phyloP scores from a whole-genome alignment of 1,140 invertebrate genomes.

The Cyclargus thomasi region DNA sequence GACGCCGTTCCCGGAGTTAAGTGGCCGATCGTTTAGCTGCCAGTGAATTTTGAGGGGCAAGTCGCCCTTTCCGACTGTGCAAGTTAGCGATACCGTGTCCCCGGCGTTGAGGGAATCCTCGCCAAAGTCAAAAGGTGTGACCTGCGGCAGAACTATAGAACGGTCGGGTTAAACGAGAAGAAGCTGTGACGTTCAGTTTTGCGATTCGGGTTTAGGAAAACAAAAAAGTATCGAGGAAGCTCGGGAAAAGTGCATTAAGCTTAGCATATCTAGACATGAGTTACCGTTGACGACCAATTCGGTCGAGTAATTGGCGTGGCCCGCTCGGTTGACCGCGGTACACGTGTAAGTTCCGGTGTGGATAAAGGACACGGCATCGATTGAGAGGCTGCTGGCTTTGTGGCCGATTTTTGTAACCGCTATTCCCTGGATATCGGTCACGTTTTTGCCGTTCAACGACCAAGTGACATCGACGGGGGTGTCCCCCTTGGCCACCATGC shows the following conservation, averaged over 20 bases:
- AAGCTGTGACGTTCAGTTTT: not conserved
- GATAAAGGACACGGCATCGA: constrained; percentile 80
- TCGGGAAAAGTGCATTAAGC: not conserved
- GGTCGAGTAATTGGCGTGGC: constrained; percentile 78
- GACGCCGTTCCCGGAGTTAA: constrained; percentile 61
- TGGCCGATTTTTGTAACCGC: constrained; percentile 75
- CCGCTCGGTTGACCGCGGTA: constrained; percentile 79
- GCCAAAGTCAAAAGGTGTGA: constrained; percentile 81
- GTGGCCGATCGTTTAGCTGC: constrained; percentile 77
- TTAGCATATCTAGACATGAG: constrained; percentile 14
- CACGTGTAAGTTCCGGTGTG: constrained; percentile 86
- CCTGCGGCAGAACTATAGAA: constrained; percentile 78
- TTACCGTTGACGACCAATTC: constrained; percentile 80
- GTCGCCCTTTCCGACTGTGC: constrained; percentile 83
- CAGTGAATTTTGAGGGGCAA: constrained; percentile 81
- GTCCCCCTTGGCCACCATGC: constrained; percentile 85
- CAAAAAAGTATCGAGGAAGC: not conserved
- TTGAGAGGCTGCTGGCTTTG: constrained; percentile 81
- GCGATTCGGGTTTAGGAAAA: not conserved
- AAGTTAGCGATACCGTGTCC: constrained; percentile 83
- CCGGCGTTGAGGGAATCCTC: constrained; percentile 82
- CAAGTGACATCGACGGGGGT: constrained; percentile 83
- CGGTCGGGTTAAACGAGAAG: constrained; percentile 20
- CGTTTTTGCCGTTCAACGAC: constrained; percentile 76
- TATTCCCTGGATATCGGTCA: constrained; percentile 65